phyloP scores from a whole-genome alignment of 2,888 invertebrate genomes.

The Drosophila nr. fundita region DNA sequence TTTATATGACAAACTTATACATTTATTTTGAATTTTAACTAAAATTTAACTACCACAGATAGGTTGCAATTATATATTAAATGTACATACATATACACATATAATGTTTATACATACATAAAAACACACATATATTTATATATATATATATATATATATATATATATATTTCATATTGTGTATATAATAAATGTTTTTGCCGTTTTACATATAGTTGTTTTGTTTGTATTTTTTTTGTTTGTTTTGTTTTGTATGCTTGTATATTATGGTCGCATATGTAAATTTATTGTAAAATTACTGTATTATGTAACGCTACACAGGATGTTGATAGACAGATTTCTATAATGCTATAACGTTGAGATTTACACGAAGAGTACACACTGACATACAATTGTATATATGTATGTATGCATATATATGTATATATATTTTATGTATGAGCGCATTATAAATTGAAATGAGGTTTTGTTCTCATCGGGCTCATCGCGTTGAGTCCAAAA shows the following conservation, averaged over 20 bases:
- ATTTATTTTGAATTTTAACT: slow-evolving; percentile 82
- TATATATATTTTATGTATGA: slow-evolving; percentile 45
- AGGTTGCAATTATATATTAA: slow-evolving; percentile 82
- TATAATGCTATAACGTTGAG: slow-evolving; percentile 60
- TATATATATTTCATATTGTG: slow-evolving; percentile 34
- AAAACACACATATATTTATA: slow-evolving; percentile 34
- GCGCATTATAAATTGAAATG: slow-evolving; percentile 57
- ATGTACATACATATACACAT: slow-evolving; percentile 49
- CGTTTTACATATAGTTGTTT: slow-evolving; percentile 33
- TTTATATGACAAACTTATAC: slow-evolving; percentile 73
- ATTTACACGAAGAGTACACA: slow-evolving; percentile 59
- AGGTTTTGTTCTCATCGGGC: slow-evolving; percentile 48
- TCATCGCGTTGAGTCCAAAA: slow-evolving; percentile 39
- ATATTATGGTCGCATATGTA: slow-evolving; percentile 47
- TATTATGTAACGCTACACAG: slow-evolving; percentile 43
- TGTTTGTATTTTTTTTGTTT: slow-evolving; percentile 8
- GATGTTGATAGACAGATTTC: slow-evolving; percentile 37
- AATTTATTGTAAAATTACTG: slow-evolving; percentile 29
- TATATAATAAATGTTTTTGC: slow-evolving; percentile 33
- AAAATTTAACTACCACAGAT: slow-evolving; percentile 85
- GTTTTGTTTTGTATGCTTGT: slow-evolving; percentile 13
- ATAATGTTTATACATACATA: slow-evolving; percentile 46
- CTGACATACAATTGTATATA: slow-evolving; percentile 23
- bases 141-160: too few species aligned
- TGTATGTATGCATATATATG: slow-evolving; percentile 38